phyloP scores from a whole-genome alignment of 2,113 vertebrate genomes.

The Dendrocopos noguchii region DNA sequence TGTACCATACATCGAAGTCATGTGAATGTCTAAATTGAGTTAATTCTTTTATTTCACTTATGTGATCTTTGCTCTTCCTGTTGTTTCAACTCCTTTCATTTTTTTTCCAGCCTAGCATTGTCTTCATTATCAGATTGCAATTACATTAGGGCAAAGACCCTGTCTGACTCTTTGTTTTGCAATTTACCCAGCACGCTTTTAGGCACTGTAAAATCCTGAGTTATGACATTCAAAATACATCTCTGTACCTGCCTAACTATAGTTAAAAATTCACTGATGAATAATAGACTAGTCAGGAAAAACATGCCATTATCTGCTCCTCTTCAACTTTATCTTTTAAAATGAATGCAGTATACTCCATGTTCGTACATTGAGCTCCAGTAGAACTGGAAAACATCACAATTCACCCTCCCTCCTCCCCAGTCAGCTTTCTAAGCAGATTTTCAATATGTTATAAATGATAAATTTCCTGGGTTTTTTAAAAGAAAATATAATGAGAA shows the following conservation, averaged over 20 bases:
- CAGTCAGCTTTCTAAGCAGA: constrained; percentile 1
- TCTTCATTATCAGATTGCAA: constrained; percentile 38
- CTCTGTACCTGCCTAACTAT: constrained; percentile 46
- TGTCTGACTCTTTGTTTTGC: constrained; percentile 53
- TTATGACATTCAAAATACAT: constrained; percentile 39
- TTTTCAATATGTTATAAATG: constrained; percentile 29
- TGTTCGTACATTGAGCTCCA: constrained; percentile 23
- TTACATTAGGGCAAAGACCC: constrained; percentile 20
- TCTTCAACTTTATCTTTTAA: constrained; percentile 54
- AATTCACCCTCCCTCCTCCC: neutral
- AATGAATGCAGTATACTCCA: constrained; percentile 37
- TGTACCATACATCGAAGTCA: neutral
- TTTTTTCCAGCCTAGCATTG: constrained; percentile 9
- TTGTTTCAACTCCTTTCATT: constrained; percentile 11
- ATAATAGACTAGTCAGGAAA: constrained; percentile 63
- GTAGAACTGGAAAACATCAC: constrained; percentile 54
- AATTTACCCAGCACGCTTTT: constrained; percentile 27
- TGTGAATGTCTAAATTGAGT: neutral
- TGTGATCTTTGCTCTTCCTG: constrained; percentile 42
- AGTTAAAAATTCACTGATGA: constrained; percentile 66
- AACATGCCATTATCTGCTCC: constrained; percentile 62
- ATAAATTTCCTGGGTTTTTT: constrained; percentile 9
- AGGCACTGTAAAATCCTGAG: constrained; percentile 22
- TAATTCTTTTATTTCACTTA: neutral
- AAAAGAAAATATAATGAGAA: constrained; percentile 39